A percentile compares a stretch with the other conserved stretches of the same genome.
These are phyloP conservation scores for Clarias laeviceps DNA, from an alignment of 2,797 vertebrate species.

Conservation along the genomic window DNA sequence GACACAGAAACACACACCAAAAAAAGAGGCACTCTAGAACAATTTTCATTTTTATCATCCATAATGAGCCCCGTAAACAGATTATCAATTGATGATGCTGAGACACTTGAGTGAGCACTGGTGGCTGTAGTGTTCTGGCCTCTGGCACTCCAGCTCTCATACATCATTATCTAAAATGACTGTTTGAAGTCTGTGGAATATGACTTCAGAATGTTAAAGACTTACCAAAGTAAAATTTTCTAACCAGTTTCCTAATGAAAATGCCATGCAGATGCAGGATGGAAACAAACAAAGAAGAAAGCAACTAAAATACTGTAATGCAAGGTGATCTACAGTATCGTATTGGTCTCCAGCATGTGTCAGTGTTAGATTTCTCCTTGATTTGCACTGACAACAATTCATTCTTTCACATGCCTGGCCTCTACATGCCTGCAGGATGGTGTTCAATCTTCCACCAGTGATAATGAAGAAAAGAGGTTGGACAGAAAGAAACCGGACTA, in stretches of 20 bases:
- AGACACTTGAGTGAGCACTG: neutral
- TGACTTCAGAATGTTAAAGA: conserved; percentile 57
- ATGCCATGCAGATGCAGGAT: conserved; percentile 42
- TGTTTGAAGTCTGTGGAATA: conserved; percentile 56
- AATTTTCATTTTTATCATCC: conserved; percentile 38
- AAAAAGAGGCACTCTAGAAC: neutral
- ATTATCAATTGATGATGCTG: conserved; percentile 17
- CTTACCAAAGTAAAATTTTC: conserved; percentile 50
- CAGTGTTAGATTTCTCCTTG: neutral
- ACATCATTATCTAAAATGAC: conserved; percentile 56
- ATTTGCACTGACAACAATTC: conserved; percentile 22
- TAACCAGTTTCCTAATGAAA: conserved; percentile 61
- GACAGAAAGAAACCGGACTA: neutral
- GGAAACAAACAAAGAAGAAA: conserved; percentile 59
- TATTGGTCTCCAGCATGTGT: neutral
- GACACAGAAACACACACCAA: no score
- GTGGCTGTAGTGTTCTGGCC: conserved; percentile 7
- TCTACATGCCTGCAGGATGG: conserved; percentile 1
- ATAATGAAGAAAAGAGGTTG: neutral
- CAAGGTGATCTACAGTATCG: neutral
- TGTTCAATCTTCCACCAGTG: conserved; percentile 39
- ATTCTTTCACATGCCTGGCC: neutral
- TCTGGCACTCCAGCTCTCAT: conserved; percentile 53
- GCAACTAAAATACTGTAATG: conserved; percentile 53
- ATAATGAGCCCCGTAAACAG: conserved; percentile 16